Evolutionary conservation across 2,797 vertebrate genomes (phyloP).

Genomic region (Mus spretus): DNA sequence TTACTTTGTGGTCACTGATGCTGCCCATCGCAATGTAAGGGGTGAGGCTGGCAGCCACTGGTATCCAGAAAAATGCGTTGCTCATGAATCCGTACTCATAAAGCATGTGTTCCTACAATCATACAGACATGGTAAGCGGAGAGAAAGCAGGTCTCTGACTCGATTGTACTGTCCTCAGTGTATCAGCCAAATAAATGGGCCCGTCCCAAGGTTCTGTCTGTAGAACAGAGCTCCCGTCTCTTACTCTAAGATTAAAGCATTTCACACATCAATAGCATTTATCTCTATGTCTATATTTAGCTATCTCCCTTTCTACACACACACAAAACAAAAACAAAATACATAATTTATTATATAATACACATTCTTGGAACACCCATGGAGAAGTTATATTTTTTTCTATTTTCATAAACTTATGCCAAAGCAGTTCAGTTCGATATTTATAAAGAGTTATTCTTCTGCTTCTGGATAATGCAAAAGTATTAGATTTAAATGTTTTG

Average conservation of each 20-base stretch:
- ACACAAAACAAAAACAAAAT: neutral
- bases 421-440: neutral
- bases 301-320: neutral
- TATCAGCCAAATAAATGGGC: neutral
- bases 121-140: neutral
- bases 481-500: neutral
- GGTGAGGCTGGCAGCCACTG: slow-evolving; percentile 90
- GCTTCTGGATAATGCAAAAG: neutral
- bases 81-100: neutral
- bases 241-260: neutral
- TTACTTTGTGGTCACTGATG: slow-evolving; percentile 89
- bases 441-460: neutral
- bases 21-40: slow-evolving; percentile 94
- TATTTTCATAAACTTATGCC: neutral
- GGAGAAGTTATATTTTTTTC: neutral
- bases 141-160: accelerated
- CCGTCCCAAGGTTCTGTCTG: neutral
- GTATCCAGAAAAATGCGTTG: slow-evolving; percentile 77
- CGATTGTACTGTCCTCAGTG: neutral
- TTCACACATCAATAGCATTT: neutral
- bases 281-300: neutral
- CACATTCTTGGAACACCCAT: neutral
- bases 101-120: slow-evolving; percentile 20
- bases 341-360: neutral
- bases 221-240: too few species aligned